Percentiles rank a stretch among this genome's conserved stretches.
phyloP scores from a whole-genome alignment of 2,113 vertebrate species.

The Colistium nudipinnis region DNA sequence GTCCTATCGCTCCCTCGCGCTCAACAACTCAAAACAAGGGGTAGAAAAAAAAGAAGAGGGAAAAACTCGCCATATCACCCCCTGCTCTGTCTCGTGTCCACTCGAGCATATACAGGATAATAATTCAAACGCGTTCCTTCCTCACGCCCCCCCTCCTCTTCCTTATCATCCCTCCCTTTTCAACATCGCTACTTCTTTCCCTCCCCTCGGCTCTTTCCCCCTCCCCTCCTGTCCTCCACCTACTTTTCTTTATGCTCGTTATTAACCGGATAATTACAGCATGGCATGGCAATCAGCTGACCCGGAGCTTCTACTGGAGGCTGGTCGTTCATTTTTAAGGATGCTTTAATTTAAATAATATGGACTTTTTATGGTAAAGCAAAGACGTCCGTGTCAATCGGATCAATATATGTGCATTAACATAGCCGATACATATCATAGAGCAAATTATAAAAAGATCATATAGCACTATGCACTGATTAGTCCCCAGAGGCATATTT shows the following conservation, averaged over 20 bases:
- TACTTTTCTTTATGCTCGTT: not conserved
- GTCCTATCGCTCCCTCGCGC: not conserved
- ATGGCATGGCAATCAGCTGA: not conserved
- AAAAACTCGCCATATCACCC: slow-evolving; percentile 37
- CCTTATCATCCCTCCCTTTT: slow-evolving; percentile 40
- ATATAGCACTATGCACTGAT: not conserved
- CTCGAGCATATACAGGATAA: slow-evolving; percentile 69
- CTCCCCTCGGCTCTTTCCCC: too few relatives aligned
- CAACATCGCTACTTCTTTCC: too few relatives aligned
- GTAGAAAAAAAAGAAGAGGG: not conserved
- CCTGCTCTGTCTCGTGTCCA: slow-evolving; percentile 69
- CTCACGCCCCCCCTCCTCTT: slow-evolving; percentile 51
- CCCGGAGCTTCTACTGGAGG: not conserved
- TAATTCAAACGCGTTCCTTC: slow-evolving; percentile 69
- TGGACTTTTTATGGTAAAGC: not conserved
- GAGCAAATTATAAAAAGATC: not conserved
- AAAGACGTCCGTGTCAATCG: not conserved
- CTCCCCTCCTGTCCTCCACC: not conserved
- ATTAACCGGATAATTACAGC: not conserved
- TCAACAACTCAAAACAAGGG: not conserved
- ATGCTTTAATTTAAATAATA: not conserved
- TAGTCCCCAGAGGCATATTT: not conserved
- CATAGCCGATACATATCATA: not conserved
- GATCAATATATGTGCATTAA: not conserved
- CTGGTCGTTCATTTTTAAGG: not conserved